Evolutionary conservation across 2,113 vertebrate genomes (phyloP).

Genomic region (Pygoscelis adeliae): DNA sequence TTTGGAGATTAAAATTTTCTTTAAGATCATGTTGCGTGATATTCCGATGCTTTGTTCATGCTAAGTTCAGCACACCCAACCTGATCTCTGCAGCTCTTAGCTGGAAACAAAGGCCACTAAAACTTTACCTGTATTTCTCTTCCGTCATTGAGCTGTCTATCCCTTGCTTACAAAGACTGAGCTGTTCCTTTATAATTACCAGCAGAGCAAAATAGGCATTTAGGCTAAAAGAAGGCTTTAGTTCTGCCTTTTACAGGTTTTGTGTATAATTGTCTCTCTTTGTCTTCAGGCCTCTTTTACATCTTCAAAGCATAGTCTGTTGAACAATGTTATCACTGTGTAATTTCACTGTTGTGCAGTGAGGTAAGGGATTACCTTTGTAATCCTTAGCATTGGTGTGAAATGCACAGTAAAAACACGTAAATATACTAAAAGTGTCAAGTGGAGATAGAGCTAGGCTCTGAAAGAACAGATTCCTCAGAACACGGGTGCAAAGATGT

Average conservation of each 20-base stretch:
- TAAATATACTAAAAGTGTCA: not conserved
- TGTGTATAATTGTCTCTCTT: not conserved
- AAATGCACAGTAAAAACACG: not conserved
- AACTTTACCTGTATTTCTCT: not conserved
- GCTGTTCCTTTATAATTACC: conserved; percentile 41
- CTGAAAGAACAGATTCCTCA: not conserved
- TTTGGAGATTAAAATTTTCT: not conserved
- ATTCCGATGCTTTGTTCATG: not conserved
- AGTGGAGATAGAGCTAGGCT: not conserved
- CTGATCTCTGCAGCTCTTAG: not conserved
- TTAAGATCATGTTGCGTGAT: not conserved
- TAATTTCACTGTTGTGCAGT: not conserved
- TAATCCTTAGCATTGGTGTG: not conserved
- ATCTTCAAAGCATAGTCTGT: conserved; percentile 20
- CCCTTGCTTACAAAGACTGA: not conserved
- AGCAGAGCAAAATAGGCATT: conserved; percentile 25
- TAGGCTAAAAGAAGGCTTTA: conserved; percentile 25
- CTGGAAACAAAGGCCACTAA: conserved; percentile 3
- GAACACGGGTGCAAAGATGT: not conserved
- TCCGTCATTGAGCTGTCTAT: not conserved
- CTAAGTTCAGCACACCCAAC: not conserved
- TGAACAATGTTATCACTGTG: not conserved
- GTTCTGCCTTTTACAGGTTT: conserved; percentile 4
- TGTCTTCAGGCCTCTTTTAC: conserved; percentile 16
- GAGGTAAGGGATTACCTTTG: not conserved